phyloP scores from a whole-genome alignment of 1,140 invertebrate species.

The Zaprionus capensis region DNA sequence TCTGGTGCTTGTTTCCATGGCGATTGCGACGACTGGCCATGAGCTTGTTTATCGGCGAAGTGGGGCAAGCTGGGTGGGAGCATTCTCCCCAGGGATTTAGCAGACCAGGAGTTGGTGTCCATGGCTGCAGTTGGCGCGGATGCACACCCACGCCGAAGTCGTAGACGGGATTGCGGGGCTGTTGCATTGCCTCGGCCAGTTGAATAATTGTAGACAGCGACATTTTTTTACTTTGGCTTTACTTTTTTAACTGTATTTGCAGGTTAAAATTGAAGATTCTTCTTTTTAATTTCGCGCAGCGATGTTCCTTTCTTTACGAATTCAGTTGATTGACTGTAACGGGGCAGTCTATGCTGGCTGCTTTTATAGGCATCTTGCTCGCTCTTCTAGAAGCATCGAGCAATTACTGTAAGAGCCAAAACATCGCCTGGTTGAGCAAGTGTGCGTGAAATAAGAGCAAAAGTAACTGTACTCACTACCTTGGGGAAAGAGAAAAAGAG shows the following conservation, averaged over 20 bases:
- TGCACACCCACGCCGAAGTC: slow-evolving; percentile 61
- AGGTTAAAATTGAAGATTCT: neutral
- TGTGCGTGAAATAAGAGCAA: neutral
- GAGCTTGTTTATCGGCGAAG: slow-evolving; percentile 51
- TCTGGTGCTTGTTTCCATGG: slow-evolving; percentile 8
- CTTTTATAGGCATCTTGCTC: slow-evolving; percentile 21
- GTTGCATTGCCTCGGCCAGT: slow-evolving; percentile 58
- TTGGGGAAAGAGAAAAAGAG: slow-evolving; percentile 2
- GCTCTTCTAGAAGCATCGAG: slow-evolving; percentile 27
- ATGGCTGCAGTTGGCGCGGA: slow-evolving; percentile 46
- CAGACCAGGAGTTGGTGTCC: slow-evolving; percentile 12
- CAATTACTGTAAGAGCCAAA: neutral
- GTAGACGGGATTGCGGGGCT: slow-evolving; percentile 57
- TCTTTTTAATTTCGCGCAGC: slow-evolving; percentile 7
- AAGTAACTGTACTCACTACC: neutral
- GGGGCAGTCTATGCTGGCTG: neutral
- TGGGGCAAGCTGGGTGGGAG: slow-evolving; percentile 42
- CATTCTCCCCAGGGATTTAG: slow-evolving; percentile 53
- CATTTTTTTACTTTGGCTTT: slow-evolving; percentile 51
- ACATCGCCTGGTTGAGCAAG: slow-evolving; percentile 3
- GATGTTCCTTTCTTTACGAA: neutral
- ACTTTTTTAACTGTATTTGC: neutral
- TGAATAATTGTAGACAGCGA: slow-evolving; percentile 49
- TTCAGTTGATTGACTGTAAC: slow-evolving; percentile 21
- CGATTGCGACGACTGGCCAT: slow-evolving; percentile 46